phyloP scores from a whole-genome alignment of 2,888 invertebrate species.

The Altica lythri region DNA sequence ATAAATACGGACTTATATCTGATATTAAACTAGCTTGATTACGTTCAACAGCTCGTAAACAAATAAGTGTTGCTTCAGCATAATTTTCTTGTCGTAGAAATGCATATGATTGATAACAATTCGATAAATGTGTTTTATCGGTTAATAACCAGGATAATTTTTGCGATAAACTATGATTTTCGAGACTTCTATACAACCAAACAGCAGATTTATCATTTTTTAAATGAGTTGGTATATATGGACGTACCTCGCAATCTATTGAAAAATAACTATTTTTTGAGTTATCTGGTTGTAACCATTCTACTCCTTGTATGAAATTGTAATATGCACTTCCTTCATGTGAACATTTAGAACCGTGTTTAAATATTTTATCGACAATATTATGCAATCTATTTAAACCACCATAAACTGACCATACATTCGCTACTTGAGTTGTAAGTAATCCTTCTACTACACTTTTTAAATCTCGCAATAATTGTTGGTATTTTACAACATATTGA shows the following conservation, averaged over 20 bases:
- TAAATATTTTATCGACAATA: conserved; percentile 63
- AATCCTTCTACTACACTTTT: conserved; percentile 64
- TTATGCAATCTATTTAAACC: conserved; percentile 63
- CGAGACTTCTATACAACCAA: conserved; percentile 62
- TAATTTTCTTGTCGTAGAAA: conserved; percentile 65
- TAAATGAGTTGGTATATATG: conserved; percentile 57
- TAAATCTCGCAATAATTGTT: conserved; percentile 60
- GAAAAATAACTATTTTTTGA: conserved; percentile 59
- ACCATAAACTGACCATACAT: conserved; percentile 66
- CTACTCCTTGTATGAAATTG: conserved; percentile 64
- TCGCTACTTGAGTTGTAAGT: conserved; percentile 61
- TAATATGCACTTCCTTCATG: conserved; percentile 53
- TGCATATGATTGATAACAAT: conserved; percentile 64
- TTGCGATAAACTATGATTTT: conserved; percentile 63
- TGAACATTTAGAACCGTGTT: conserved; percentile 59
- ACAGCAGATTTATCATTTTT: conserved; percentile 60
- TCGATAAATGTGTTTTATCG: conserved; percentile 64
- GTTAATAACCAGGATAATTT: conserved; percentile 66
- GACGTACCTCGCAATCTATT: conserved; percentile 56
- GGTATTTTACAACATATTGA: conserved; percentile 50
- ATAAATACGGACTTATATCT: conserved; percentile 65
- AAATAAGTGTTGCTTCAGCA: conserved; percentile 66
- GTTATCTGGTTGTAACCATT: conserved; percentile 64
- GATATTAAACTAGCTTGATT: conserved; percentile 66
- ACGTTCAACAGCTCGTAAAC: conserved; percentile 67